These are phyloP conservation scores for Oryzias sinensis DNA, from an alignment of 2,797 vertebrate species.

Conservation along the genomic window DNA sequence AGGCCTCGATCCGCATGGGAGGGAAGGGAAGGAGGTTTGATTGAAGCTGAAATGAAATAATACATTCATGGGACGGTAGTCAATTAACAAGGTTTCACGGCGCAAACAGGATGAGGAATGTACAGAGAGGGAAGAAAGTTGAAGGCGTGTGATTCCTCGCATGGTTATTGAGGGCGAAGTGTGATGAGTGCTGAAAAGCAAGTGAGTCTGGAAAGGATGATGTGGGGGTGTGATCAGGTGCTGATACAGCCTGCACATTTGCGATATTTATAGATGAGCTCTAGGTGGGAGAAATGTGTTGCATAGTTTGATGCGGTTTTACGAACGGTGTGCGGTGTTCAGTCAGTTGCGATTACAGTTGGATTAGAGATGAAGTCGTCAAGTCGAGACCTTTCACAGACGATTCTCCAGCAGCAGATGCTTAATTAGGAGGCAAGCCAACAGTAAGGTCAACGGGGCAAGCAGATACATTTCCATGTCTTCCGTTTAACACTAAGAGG, in stretches of 20 bases:
- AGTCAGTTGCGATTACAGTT: conserved; percentile 42
- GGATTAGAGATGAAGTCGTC: conserved; percentile 36
- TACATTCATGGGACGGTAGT: conserved; percentile 43
- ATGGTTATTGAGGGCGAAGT: conserved; percentile 42
- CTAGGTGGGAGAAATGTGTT: conserved; percentile 4
- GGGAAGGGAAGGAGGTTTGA: conserved; percentile 14
- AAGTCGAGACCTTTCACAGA: not conserved
- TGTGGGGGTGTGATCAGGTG: conserved; percentile 12
- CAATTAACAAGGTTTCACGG: conserved; percentile 37
- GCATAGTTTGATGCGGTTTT: conserved; percentile 46
- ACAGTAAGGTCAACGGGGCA: no score
- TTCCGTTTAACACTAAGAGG: no score
- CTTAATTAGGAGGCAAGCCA: not conserved
- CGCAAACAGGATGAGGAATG: conserved; percentile 27
- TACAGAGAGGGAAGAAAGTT: conserved; percentile 11
- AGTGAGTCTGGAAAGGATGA: conserved; percentile 5
- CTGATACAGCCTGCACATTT: conserved; percentile 54
- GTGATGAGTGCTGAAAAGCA: conserved; percentile 45
- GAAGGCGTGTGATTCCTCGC: conserved; percentile 42
- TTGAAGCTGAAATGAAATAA: conserved; percentile 59
- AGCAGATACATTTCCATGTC: no score
- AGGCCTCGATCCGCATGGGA: conserved; percentile 9
- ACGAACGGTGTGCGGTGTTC: conserved; percentile 24
- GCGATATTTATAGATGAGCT: conserved; percentile 27
- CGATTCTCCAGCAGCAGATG: conserved; percentile 4